A percentile compares a stretch with the other conserved stretches of the same genome.
Evolutionary conservation across 2,888 invertebrate genomes (phyloP).

Genomic region (Cryptocheilus praepositus): DNA sequence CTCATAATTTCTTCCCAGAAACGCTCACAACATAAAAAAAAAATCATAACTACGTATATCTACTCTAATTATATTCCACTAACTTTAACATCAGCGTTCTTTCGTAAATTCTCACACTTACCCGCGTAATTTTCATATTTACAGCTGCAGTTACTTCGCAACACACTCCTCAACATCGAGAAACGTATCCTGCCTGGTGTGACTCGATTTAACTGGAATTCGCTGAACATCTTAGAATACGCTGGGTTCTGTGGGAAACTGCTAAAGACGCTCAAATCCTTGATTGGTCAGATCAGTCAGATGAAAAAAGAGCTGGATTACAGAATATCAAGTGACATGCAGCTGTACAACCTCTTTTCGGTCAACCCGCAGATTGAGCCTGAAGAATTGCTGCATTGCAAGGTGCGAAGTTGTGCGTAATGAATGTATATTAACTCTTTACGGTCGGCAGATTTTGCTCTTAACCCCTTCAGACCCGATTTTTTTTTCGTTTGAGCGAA

Average conservation of each 20-base stretch:
- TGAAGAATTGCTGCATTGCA: conserved; percentile 53
- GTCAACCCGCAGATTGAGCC: conserved; percentile 23
- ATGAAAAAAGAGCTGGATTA: conserved; percentile 63
- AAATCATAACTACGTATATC: too few species aligned
- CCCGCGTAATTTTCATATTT: not conserved
- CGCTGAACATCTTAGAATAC: conserved; percentile 87
- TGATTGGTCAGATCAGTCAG: conserved; percentile 83
- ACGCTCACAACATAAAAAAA: too few species aligned
- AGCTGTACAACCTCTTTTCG: conserved; percentile 62
- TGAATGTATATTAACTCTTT: too few species aligned
- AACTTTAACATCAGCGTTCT: too few species aligned
- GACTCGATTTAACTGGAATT: conserved; percentile 90
- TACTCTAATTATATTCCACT: too few species aligned
- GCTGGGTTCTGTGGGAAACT: conserved; percentile 78
- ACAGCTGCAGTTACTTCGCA: conserved; percentile 79
- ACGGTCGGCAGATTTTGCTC: too few species aligned
- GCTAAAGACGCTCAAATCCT: conserved; percentile 80
- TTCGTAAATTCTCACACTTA: too few species aligned
- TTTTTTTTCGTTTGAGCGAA: too few species aligned
- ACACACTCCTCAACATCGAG: conserved; percentile 83
- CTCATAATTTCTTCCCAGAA: too few species aligned
- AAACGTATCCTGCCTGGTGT: conserved; percentile 87
- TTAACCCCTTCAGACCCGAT: too few species aligned
- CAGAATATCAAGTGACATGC: conserved; percentile 59
- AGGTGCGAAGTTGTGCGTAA: too few species aligned